Evolutionary conservation across 2,888 invertebrate genomes (phyloP).

Genomic region (Catocala nupta): DNA sequence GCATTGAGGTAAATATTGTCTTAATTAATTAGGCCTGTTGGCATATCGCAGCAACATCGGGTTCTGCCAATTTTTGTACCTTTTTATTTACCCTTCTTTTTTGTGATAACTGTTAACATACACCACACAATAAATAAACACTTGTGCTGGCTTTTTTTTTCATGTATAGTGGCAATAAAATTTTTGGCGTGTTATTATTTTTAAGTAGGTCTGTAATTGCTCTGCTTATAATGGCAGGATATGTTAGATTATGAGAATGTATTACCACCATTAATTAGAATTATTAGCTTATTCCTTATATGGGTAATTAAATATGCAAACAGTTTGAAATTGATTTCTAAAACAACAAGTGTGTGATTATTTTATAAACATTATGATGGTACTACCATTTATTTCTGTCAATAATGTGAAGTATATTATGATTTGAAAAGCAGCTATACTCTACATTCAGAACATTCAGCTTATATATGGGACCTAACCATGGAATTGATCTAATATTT

Average conservation of each 20-base stretch:
- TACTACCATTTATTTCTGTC: too few species aligned
- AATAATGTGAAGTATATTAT: too few species aligned
- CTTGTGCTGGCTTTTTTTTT: slow-evolving; percentile 1
- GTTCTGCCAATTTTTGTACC: slow-evolving; percentile 19
- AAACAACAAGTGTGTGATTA: too few species aligned
- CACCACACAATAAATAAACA: background rate
- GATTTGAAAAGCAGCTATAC: too few species aligned
- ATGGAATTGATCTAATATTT: too few species aligned
- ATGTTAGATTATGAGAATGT: slow-evolving; percentile 16
- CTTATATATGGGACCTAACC: too few species aligned
- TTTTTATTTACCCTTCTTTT: slow-evolving; percentile 21
- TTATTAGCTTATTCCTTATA: too few species aligned
- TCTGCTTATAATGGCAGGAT: slow-evolving; percentile 17
- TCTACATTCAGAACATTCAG: too few species aligned
- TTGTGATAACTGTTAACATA: background rate
- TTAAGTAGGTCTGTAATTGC: slow-evolving; percentile 18
- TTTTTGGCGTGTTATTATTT: slow-evolving; percentile 12
- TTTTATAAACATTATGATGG: too few species aligned
- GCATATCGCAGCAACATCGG: slow-evolving; percentile 23
- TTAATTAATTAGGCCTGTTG: slow-evolving; percentile 31
- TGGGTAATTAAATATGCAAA: too few species aligned
- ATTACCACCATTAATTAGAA: too few species aligned
- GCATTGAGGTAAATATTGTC: slow-evolving; percentile 80
- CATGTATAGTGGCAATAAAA: background rate
- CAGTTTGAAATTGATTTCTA: too few species aligned